Conservation (phyloP, 2,888 invertebrate species). For the Eupithecia exiguata region DNA sequence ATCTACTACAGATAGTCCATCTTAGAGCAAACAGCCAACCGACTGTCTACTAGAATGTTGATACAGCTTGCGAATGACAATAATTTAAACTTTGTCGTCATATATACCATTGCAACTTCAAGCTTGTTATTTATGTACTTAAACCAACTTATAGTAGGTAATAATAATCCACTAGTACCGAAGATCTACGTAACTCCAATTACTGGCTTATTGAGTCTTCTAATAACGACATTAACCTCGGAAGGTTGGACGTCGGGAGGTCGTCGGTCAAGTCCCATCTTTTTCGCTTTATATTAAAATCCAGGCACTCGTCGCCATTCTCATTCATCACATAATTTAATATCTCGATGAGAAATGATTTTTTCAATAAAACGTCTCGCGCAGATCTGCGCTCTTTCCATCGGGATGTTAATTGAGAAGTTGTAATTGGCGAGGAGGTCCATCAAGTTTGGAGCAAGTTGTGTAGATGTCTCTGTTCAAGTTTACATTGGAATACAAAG, state of each 20-base stretch:
- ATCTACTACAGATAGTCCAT: neutral
- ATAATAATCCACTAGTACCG: neutral
- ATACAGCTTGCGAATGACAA: neutral
- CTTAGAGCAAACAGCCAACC: neutral
- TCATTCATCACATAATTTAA: slow-evolving; percentile 34
- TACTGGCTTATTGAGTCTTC: neutral
- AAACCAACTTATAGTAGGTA: neutral
- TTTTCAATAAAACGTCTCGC: slow-evolving; percentile 28
- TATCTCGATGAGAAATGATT: slow-evolving; percentile 25
- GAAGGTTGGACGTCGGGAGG: slow-evolving; percentile 10
- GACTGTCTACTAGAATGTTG: neutral
- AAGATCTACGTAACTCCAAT: neutral
- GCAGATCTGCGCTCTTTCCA: neutral
- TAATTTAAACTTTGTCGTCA: neutral
- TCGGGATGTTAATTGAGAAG: slow-evolving; percentile 16
- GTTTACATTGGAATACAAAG: neutral
- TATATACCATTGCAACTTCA: neutral
- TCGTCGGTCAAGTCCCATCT: slow-evolving; percentile 6
- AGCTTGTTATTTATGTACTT: neutral
- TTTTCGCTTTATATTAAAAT: slow-evolving; percentile 17
- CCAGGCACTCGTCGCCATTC: slow-evolving; percentile 14
- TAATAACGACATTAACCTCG: neutral
- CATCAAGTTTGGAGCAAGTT: slow-evolving; percentile 9
- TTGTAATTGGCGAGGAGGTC: slow-evolving; percentile 19
- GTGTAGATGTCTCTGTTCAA: slow-evolving; percentile 15